Percentiles rank a stretch among this genome's conserved stretches.
Conservation (phyloP, 1,140 invertebrate species). For the Drosophila rufa region DNA sequence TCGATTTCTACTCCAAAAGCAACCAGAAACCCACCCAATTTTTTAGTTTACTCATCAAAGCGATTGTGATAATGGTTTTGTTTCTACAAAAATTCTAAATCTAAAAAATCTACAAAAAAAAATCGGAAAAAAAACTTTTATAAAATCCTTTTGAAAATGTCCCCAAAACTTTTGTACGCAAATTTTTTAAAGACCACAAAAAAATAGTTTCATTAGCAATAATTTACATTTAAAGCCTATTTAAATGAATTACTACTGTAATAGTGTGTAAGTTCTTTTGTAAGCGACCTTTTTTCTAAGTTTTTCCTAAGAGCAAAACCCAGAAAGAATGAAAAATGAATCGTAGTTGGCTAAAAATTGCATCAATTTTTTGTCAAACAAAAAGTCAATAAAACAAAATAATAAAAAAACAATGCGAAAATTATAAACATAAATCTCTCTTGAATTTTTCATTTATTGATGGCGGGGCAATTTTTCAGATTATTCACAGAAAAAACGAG, state of each 20-base stretch:
- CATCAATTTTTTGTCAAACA: constrained; percentile 79
- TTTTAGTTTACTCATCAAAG: constrained; percentile 82
- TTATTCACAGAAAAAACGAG: background rate
- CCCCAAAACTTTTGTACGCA: constrained; percentile 37
- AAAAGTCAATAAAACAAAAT: constrained; percentile 57
- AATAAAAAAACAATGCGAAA: constrained; percentile 32
- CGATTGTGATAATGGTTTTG: constrained; percentile 85
- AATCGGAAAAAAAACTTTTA: constrained; percentile 31
- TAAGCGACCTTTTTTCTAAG: constrained; percentile 46
- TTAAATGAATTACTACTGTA: constrained; percentile 46
- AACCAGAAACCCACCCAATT: constrained; percentile 14
- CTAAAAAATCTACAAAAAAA: constrained; percentile 10
- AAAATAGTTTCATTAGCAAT: constrained; percentile 57
- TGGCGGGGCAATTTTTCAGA: constrained; percentile 22
- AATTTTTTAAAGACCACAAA: constrained; percentile 31
- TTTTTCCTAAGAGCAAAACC: constrained; percentile 44
- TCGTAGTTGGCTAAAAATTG: constrained; percentile 72
- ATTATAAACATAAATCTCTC: constrained; percentile 15
- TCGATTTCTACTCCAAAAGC: constrained; percentile 38
- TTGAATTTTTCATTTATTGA: constrained; percentile 10
- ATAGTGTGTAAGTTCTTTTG: constrained; percentile 57
- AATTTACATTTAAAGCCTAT: constrained; percentile 53
- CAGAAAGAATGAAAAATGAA: constrained; percentile 24
- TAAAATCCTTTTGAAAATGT: constrained; percentile 25
- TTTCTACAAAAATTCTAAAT: constrained; percentile 61